These are phyloP conservation scores for Petaurus breviceps DNA, from an alignment of 2,113 vertebrate species.

Conservation along the genomic window DNA sequence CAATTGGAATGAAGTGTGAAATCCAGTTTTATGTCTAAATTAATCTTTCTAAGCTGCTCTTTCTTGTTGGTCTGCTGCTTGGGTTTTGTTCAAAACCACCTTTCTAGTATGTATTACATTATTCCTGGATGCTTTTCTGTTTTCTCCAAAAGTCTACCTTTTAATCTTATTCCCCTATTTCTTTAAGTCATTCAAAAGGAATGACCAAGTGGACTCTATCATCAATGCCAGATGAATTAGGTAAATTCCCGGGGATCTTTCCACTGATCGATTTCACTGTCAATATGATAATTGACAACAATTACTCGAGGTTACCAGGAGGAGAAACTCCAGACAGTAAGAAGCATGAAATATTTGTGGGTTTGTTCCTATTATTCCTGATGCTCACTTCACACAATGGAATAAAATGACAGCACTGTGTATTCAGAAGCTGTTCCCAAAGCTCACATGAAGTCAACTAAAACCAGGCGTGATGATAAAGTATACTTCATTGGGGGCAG, in stretches of 20 bases:
- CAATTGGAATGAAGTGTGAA: not conserved
- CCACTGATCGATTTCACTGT: not conserved
- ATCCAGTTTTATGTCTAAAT: not conserved
- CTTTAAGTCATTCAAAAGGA: not conserved
- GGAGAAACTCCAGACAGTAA: not conserved
- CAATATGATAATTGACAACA: not conserved
- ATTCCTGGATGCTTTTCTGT: not conserved
- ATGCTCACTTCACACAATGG: not conserved
- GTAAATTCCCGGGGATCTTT: not conserved
- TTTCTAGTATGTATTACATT: not conserved
- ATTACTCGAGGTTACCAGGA: not conserved
- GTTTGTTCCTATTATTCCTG: not conserved
- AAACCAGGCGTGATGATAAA: too few species aligned
- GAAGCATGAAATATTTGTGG: not conserved
- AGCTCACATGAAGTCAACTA: not conserved
- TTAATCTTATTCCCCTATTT: not conserved
- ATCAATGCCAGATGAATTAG: not conserved
- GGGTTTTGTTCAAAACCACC: not conserved
- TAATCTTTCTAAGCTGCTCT: not conserved
- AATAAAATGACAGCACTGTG: not conserved
- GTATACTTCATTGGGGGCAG: too few species aligned
- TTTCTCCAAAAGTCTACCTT: not conserved
- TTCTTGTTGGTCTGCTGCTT: not conserved
- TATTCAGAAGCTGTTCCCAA: not conserved
- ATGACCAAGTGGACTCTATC: not conserved